Conservation (phyloP, 1,140 invertebrate species). For the Euschistus heros region DNA sequence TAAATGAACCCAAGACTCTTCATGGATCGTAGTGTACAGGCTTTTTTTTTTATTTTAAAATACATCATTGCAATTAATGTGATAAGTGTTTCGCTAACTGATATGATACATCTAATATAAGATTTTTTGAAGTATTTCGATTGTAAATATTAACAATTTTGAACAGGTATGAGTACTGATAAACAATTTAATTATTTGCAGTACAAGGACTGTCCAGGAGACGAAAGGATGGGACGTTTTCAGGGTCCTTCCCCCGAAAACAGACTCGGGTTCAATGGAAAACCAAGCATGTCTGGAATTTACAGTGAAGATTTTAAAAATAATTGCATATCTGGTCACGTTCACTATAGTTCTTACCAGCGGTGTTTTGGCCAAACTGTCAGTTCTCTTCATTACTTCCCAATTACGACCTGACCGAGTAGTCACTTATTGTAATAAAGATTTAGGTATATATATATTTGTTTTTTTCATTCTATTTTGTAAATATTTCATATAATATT, state of each 20-base stretch:
- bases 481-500: background rate
- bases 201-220: slow-evolving; percentile 70
- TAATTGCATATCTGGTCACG: slow-evolving; percentile 70
- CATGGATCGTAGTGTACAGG: too few species aligned
- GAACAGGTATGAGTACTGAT: too few species aligned
- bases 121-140: background rate
- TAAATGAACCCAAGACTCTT: too few species aligned
- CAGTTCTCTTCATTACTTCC: slow-evolving; percentile 83
- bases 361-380: slow-evolving; percentile 75
- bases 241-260: slow-evolving; percentile 73
- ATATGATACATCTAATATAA: background rate
- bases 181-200: slow-evolving; percentile 35
- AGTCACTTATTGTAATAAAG: slow-evolving; percentile 68
- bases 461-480: too few species aligned
- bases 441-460: slow-evolving; percentile 53
- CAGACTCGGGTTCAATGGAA: slow-evolving; percentile 78
- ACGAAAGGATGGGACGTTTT: slow-evolving; percentile 96
- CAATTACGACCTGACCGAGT: slow-evolving; percentile 64
- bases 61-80: too few species aligned
- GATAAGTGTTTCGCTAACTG: too few species aligned
- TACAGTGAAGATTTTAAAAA: slow-evolving; percentile 75
- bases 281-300: slow-evolving; percentile 75
- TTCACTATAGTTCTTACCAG: slow-evolving; percentile 72
- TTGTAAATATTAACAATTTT: background rate
- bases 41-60: too few species aligned